Evolutionary conservation across 35 echinoderm and acorn worm genomes (phyloP), one percentile per base, ranked within the genome.

Genomic region (Ptychodera flava): DNA sequence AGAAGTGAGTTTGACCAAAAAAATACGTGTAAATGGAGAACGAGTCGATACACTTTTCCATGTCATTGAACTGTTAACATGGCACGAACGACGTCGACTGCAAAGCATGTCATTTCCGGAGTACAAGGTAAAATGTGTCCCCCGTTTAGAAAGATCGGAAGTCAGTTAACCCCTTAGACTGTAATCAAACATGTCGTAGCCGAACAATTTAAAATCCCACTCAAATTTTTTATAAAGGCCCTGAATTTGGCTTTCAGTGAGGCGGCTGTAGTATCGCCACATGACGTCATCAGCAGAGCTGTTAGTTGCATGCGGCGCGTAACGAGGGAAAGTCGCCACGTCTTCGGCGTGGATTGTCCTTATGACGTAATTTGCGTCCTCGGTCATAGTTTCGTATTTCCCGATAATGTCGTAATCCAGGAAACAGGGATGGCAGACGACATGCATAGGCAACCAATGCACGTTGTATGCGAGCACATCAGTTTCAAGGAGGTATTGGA

Each of bases 161-260:
- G n/a, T n/a, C n/a, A n/a, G n/a, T n/a, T n/a, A n/a, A n/a, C n/a
- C n/a, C n/a, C n/a, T n/a, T n/a, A n/a, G n/a, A n/a, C n/a, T n/a
- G n/a, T n/a, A n/a, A n/a, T n/a, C n/a, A n/a, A n/a, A n/a, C n/a
- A 64, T 64, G 6, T 64, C 45, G 36, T 98, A 98, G 0, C 95
- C 95, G 86, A 98, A 98, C 12, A 90, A 83, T 32, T 89, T 93
- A 84, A 94, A 98, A 81, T 98, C 95, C 82, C 89, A 64, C 32
- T 91, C 86, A 76, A 92, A 98, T 87, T 94, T 98, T 78, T 98
- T 92, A 16, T 94, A 87, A 15, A 92, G 88, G 83, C 90, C 80
- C 36, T 92, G 90, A 22, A 94, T 77, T 81, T 94, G 87, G 16
- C 33, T 35, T n/a, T 85, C 82, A 30, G 87, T 77, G 1, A 98